A percentile compares a stretch with the other conserved stretches of the same genome.
Evolutionary conservation across 1,140 invertebrate species (phyloP).

Genomic region (Pseudoatta argentina): DNA sequence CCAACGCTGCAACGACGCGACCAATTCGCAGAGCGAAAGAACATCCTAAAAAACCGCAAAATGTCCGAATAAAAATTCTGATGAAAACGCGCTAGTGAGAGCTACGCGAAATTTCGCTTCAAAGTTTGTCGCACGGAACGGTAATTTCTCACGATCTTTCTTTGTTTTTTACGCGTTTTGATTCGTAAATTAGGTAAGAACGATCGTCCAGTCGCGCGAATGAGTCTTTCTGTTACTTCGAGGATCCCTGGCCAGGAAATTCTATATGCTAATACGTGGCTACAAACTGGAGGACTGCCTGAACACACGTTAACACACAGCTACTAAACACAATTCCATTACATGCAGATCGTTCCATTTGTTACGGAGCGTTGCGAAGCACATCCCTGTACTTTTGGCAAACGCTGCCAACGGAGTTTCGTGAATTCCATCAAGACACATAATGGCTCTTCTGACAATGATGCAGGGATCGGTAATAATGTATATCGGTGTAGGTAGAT

Average conservation of each 20-base stretch:
- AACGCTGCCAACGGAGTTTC: slow-evolving; percentile 57
- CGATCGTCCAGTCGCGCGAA: slow-evolving; percentile 5
- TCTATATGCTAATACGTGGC: background rate
- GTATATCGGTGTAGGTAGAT: background rate
- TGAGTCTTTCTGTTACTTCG: background rate
- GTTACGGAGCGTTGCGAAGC: slow-evolving; percentile 42
- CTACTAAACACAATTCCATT: slow-evolving; percentile 62
- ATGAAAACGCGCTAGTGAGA: background rate
- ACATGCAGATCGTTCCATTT: slow-evolving; percentile 57
- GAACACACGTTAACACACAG: slow-evolving; percentile 43
- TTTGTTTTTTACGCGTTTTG: slow-evolving; percentile 31
- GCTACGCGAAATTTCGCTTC: background rate
- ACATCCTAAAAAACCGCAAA: slow-evolving; percentile 14
- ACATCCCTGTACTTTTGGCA: slow-evolving; percentile 59
- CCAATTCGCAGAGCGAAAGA: background rate
- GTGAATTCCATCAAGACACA: slow-evolving; percentile 45
- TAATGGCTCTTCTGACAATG: slow-evolving; percentile 34
- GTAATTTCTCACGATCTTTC: slow-evolving; percentile 8
- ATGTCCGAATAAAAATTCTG: slow-evolving; percentile 6
- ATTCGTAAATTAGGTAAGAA: slow-evolving; percentile 29
- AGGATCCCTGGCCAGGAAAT: background rate
- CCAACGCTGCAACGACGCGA: background rate
- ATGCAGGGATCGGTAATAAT: slow-evolving; percentile 29
- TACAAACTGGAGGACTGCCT: background rate
- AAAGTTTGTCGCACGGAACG: slow-evolving; percentile 4